Evolutionary conservation across 2,113 vertebrate species (phyloP).

Genomic region (Ahaetulla prasina): DNA sequence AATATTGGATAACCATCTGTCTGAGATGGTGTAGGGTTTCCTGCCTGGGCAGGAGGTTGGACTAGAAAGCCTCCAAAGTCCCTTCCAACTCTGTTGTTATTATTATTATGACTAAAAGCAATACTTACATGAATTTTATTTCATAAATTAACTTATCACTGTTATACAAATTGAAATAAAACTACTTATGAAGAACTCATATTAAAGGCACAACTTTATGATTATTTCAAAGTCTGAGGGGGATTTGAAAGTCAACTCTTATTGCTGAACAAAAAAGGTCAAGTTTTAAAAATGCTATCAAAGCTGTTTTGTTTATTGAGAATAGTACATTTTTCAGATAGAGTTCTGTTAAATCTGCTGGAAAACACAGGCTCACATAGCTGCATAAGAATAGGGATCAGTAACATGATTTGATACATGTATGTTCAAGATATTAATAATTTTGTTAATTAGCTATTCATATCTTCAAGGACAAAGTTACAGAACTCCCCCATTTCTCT

Average conservation of each 20-base stretch:
- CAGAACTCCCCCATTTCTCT: not conserved
- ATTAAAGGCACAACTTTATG: not conserved
- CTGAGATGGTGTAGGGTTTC: too few species aligned
- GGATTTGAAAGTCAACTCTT: slow-evolving; percentile 8
- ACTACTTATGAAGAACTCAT: not conserved
- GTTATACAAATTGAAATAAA: not conserved
- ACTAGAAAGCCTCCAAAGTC: too few species aligned
- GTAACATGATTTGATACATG: not conserved
- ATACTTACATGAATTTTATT: not conserved
- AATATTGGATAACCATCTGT: too few species aligned
- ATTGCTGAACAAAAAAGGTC: not conserved
- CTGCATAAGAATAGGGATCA: not conserved
- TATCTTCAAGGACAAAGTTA: not conserved
- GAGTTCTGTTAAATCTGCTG: not conserved
- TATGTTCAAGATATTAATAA: not conserved
- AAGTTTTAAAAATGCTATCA: slow-evolving; percentile 5
- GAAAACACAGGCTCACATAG: not conserved
- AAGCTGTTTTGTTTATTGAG: slow-evolving; percentile 13
- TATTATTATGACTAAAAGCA: not conserved
- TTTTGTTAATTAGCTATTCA: not conserved
- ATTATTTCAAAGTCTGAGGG: not conserved
- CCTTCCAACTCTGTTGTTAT: too few species aligned
- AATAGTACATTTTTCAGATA: not conserved
- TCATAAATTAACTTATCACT: not conserved
- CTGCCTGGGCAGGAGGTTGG: too few species aligned